Conservation (phyloP, 2,113 vertebrate species). For the Larimichthys polyactis region DNA sequence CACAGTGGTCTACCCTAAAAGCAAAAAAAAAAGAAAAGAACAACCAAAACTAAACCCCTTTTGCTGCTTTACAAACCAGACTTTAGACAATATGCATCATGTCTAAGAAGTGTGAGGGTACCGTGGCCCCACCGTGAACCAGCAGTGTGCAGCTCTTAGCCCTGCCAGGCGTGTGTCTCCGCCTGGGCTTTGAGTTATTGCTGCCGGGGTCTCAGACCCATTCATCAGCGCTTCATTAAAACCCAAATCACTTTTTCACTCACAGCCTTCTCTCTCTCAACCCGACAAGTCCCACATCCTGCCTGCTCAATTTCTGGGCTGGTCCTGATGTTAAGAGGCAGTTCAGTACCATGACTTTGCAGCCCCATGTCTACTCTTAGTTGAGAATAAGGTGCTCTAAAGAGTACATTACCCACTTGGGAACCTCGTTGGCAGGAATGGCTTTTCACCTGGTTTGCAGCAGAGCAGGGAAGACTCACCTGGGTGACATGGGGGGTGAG, state of each 20-base stretch:
- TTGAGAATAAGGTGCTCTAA: constrained; percentile 52
- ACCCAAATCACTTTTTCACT: constrained; percentile 74
- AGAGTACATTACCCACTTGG: constrained; percentile 64
- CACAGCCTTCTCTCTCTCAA: constrained; percentile 55
- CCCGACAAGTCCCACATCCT: constrained; percentile 62
- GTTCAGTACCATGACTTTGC: constrained; percentile 30
- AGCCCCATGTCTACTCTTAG: constrained; percentile 29
- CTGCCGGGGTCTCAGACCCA: constrained; percentile 61
- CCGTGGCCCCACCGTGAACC: constrained; percentile 63
- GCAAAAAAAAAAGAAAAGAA: background rate
- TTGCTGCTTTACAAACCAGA: constrained; percentile 12
- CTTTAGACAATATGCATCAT: constrained; percentile 28
- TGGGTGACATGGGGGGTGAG: constrained; percentile 34
- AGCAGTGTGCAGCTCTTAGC: constrained; percentile 53
- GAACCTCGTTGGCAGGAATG: constrained; percentile 46
- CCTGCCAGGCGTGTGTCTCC: constrained; percentile 64
- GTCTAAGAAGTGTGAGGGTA: constrained; percentile 32
- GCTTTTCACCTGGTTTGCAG: constrained; percentile 51
- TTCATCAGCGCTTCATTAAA: constrained; percentile 81
- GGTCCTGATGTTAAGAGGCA: constrained; percentile 51
- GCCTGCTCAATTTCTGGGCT: constrained; percentile 48
- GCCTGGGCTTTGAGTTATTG: constrained; percentile 74
- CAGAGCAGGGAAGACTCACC: constrained; percentile 44
- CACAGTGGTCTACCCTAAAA: background rate
- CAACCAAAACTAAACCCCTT: background rate